A percentile compares a stretch with the other conserved stretches of the same genome.
Conservation (phyloP, 2,888 invertebrate genomes). For the Eretmocerus hayati region DNA sequence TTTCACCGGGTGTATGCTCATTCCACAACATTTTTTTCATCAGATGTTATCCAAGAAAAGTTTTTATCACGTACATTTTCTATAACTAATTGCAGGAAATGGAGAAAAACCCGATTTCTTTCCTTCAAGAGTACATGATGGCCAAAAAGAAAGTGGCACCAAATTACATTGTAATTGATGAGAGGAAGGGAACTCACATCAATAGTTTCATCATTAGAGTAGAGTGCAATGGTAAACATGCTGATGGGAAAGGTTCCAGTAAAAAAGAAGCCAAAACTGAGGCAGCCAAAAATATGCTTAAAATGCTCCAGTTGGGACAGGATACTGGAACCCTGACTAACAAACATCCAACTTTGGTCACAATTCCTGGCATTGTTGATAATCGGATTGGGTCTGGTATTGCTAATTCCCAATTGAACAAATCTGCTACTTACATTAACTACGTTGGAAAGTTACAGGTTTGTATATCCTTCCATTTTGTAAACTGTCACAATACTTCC, state of each 20-base stretch:
- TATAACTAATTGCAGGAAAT: too few species aligned
- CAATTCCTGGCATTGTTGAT: not conserved
- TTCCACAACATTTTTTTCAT: too few species aligned
- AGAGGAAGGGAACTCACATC: not conserved
- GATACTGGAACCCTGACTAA: not conserved
- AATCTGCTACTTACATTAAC: not conserved
- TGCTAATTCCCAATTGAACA: not conserved
- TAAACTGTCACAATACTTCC: not conserved
- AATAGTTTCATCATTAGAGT: constrained; percentile 7
- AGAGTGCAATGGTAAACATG: not conserved
- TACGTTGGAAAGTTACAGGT: not conserved
- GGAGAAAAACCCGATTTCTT: constrained; percentile 10
- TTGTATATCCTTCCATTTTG: not conserved
- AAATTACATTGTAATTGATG: not conserved
- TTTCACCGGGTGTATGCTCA: too few species aligned
- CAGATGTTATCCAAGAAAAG: too few species aligned
- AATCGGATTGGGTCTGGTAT: not conserved
- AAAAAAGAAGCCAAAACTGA: constrained; percentile 10
- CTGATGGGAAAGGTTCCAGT: not conserved
- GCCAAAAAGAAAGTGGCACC: not conserved
- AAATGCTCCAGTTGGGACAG: not conserved
- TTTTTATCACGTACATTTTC: too few species aligned
- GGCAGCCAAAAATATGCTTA: constrained; percentile 6
- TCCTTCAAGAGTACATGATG: constrained; percentile 5
- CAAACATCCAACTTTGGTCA: not conserved